Conservation (phyloP, 2,888 invertebrate genomes). For the Coenonympha glycerion region DNA sequence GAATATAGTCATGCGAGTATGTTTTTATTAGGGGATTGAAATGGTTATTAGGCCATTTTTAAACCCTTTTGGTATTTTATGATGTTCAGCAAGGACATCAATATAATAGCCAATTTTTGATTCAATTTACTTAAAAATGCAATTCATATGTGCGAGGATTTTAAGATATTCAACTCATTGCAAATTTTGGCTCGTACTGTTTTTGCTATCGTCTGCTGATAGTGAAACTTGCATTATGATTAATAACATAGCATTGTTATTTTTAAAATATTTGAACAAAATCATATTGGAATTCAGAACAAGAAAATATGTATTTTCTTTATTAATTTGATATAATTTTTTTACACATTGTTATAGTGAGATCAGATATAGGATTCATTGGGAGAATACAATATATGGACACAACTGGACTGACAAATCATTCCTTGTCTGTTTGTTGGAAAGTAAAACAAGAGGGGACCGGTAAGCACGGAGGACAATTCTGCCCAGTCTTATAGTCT, state of each 20-base stretch:
- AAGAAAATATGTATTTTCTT: background rate
- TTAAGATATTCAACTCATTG: background rate
- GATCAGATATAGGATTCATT: background rate
- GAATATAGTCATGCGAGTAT: too few species aligned
- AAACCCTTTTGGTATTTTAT: background rate
- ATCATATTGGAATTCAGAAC: too few species aligned
- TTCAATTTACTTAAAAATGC: background rate
- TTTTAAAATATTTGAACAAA: too few species aligned
- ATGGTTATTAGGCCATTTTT: too few species aligned
- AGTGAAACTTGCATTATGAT: too few species aligned
- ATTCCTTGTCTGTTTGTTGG: background rate
- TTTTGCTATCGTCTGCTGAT: too few species aligned
- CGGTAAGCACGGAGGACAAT: background rate
- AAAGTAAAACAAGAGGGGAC: background rate
- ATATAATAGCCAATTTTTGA: background rate
- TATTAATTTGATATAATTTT: background rate
- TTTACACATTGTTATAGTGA: background rate
- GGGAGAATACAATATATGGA: background rate
- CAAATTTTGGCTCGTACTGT: background rate
- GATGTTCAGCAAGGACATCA: background rate
- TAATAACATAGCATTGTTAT: too few species aligned
- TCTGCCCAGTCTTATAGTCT: constrained; percentile 1
- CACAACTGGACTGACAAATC: background rate
- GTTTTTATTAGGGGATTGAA: too few species aligned
- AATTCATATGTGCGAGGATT: background rate